phyloP scores from a whole-genome alignment of 23 tunicate genomes.

The Halocynthia roretzi region DNA sequence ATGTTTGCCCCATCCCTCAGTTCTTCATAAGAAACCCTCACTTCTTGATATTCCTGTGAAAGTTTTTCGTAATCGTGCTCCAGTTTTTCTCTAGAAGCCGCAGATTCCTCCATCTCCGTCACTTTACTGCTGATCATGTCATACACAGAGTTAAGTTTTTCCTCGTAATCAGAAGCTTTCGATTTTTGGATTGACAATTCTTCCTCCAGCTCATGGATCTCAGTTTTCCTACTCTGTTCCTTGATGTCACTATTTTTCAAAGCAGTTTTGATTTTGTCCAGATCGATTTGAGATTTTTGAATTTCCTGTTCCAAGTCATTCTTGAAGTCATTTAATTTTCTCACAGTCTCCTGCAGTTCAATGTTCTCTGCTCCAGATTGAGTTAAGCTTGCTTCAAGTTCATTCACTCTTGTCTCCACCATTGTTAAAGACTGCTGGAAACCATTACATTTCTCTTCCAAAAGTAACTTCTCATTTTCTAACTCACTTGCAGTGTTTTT shows the following conservation, averaged over 20 bases:
- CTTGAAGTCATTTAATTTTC: not conserved
- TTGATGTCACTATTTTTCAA: not conserved
- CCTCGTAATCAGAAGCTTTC: not conserved
- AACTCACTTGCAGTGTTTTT: not conserved
- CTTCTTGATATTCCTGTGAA: not conserved
- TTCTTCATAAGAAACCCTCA: not conserved
- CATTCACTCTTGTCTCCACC: not conserved
- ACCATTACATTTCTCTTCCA: slow-evolving; percentile 2
- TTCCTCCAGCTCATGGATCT: slow-evolving; percentile 17
- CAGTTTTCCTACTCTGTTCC: not conserved
- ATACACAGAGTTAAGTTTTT: slow-evolving; percentile 9
- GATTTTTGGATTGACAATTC: slow-evolving; percentile 5
- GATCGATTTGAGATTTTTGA: not conserved
- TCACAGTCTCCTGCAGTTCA: not conserved
- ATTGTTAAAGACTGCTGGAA: not conserved
- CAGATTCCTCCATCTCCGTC: slow-evolving; percentile 25
- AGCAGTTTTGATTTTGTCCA: not conserved
- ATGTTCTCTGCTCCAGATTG: not conserved
- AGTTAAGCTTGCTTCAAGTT: not conserved
- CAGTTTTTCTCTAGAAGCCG: slow-evolving; percentile 13
- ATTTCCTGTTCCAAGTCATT: slow-evolving; percentile 2
- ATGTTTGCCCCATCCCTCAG: not conserved
- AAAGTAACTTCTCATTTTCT: not conserved
- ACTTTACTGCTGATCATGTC: slow-evolving; percentile 24
- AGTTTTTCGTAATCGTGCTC: not conserved